These are phyloP conservation scores for Pavo muticus DNA, from an alignment of 2,113 vertebrate species.

Conservation along the genomic window DNA sequence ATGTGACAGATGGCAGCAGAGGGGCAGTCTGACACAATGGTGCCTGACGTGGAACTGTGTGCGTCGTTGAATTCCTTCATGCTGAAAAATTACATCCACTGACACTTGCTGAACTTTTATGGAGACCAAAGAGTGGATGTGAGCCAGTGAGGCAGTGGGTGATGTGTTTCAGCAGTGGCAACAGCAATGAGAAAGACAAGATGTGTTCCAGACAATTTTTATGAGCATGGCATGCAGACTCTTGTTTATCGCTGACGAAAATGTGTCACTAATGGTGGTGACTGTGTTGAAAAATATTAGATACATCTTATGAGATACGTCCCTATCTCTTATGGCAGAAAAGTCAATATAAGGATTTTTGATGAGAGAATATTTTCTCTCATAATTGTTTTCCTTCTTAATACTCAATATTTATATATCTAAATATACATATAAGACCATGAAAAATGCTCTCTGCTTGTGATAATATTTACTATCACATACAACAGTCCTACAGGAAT, in stretches of 20 bases:
- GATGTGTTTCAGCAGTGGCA: neutral
- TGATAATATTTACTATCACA: neutral
- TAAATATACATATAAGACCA: neutral
- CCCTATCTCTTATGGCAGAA: neutral
- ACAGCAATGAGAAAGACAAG: neutral
- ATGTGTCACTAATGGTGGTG: neutral
- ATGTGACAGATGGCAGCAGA: too few species aligned
- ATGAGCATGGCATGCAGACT: neutral
- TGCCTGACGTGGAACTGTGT: too few species aligned
- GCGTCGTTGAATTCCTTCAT: neutral
- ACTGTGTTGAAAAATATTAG: neutral
- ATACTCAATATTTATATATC: neutral
- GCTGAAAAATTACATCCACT: neutral
- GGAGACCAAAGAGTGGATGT: neutral
- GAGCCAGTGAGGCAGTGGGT: neutral
- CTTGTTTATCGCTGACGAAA: neutral
- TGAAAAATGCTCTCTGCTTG: neutral
- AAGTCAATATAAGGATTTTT: neutral
- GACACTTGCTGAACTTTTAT: neutral
- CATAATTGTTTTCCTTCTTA: neutral
- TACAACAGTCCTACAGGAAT: neutral
- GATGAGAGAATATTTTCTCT: neutral
- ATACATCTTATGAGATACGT: neutral
- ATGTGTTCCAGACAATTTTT: neutral
- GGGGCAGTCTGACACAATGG: too few species aligned